Base-by-base conservation (phyloP, 2,888 invertebrate species). In the Chironomus tentans region DNA sequence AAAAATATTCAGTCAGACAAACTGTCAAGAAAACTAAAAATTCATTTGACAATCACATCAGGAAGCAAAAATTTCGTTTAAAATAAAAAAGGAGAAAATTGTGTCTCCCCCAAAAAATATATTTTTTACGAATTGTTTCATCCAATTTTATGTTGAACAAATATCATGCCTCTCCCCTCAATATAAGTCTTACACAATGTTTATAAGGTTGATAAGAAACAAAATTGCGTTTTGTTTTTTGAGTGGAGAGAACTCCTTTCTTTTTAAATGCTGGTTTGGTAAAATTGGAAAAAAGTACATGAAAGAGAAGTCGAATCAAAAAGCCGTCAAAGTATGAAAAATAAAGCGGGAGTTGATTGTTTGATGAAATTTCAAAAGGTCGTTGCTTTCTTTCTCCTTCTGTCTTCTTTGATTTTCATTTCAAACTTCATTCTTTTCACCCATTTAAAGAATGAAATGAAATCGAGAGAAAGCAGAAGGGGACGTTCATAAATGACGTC, bases 161-260 rank as follows among this genome's bases (percentile, higher is more conserved):
- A 50, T 50, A 50, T n/a, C 50, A 50, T 15, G 50, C 50, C 15
- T 50, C 48, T 48, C 50, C 50, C 50, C 15, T 50, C 15, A 50
- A 50, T n/a, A 50, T 50, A 15, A 13, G n/a, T 50, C 50, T 50
- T 50, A 50, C 50, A 50, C 50, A 50, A 50, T 50, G 15, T 50
- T 50, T 50, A 50, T 50, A 50, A 50, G 50, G 50, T 50, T 50
- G 69, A 69, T 69, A 69, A 69, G 69, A 47, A 46, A 69, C 38
- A 46, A 69, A 69, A 69, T 69, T 69, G 69, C 69, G 69, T 38
- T 69, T 69, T 69, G 50, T 10, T 50, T 38, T 68, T 69, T 47
- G 15, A 69, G 69, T 38, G 69, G 47, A 69, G 47, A 2, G 12
- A 21, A 18, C n/a, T 62, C 18, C 62, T 38, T 28, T 69, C 2